Percentiles rank a stretch among this genome's conserved stretches.
phyloP scores from a whole-genome alignment of 2,888 invertebrate genomes.

The Cybosia mesomella region DNA sequence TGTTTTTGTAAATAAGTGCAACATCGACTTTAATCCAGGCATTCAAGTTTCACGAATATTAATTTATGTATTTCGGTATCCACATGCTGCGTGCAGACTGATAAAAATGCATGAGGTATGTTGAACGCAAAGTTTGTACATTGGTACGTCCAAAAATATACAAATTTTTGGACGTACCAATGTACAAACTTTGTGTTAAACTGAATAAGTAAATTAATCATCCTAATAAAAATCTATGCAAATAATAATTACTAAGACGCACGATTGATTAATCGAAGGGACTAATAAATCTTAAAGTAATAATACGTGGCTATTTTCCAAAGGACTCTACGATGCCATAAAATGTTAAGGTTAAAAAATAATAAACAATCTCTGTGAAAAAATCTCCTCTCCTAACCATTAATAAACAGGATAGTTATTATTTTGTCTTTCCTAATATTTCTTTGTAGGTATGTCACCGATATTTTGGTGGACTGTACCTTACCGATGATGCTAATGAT shows the following conservation, averaged over 20 bases:
- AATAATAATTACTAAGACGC: not conserved
- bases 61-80: too few species aligned
- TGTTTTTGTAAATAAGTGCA: too few species aligned
- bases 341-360: not conserved
- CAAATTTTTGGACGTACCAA: too few species aligned
- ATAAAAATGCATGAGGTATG: too few species aligned
- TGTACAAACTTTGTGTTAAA: not conserved
- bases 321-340: not conserved
- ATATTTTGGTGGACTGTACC: not conserved
- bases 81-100: too few species aligned
- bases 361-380: not conserved
- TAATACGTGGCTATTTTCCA: too few species aligned
- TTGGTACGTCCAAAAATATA: too few species aligned
- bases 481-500: slow-evolving; percentile 1
- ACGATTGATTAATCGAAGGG: not conserved
- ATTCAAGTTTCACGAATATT: too few species aligned
- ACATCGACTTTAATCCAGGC: too few species aligned
- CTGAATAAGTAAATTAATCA: not conserved
- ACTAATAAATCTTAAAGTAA: not conserved
- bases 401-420: not conserved
- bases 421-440: not conserved
- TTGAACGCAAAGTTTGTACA: too few species aligned
- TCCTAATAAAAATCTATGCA: too few species aligned
- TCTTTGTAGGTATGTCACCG: too few species aligned
- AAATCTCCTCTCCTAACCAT: not conserved